Evolutionary conservation across 2,113 vertebrate species (phyloP), one percentile per base, ranked within the genome.

Genomic region (Neodon shergylaensis): DNA sequence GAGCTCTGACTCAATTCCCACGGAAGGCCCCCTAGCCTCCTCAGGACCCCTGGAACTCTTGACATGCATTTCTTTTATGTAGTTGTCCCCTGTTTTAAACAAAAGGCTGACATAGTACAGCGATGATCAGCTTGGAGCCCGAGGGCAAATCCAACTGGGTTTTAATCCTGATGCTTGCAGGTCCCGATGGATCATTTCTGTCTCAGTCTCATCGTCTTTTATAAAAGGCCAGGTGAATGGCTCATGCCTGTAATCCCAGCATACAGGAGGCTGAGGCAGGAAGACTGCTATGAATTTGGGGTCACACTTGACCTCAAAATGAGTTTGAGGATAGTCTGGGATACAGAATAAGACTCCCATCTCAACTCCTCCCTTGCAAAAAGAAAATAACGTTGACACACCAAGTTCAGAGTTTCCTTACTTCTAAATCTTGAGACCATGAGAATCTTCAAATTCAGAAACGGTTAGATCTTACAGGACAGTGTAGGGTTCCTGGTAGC

Each of bases 391-490:
- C 86, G 58, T 19, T 19, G 36, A 76, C 39, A 28, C 6, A 21
- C n/a, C 65, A 12, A 76, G 52, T 82, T 9, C 58, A 68, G 14
- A 3, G 5, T 74, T 54, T 94, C 47, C 22, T 92, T n/a, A 72
- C 58, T 8, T 19, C 4, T 33, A 82, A 96, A 65, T 95, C 83
- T 26, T 49, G 47, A 84, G 14, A 61, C 17, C 11, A 12, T 7
- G 28, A 82, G 31, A 74, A 4, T 73, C 92, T 52, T 49, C 61
- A 42, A 92, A 92, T 66, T 95, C 33, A 52, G 70, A 96, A 76
- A 76, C 22, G 11, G 54, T 86, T 77, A 19, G 9, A 83, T 90
- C 89, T 93, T 52, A n/a, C 13, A 28, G 24, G 11, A 44, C 6
- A 49, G 19, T 44, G 47, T 8, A 12, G 26, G 28, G 42, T 65